phyloP scores from a whole-genome alignment of 2,113 vertebrate species.

The Callaeas wilsoni region DNA sequence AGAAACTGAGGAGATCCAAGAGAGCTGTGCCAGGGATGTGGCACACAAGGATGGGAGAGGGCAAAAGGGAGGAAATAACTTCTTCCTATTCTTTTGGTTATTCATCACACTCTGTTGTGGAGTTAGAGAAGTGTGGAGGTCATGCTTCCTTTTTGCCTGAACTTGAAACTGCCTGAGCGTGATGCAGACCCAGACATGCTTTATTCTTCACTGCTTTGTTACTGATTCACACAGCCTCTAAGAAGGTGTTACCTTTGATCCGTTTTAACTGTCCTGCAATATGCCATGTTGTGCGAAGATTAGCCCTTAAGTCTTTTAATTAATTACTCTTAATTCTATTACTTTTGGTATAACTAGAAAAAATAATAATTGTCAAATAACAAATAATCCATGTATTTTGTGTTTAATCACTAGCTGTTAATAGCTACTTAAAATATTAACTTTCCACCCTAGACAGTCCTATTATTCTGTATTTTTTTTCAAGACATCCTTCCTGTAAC shows the following conservation, averaged over 20 bases:
- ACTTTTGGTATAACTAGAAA: not conserved
- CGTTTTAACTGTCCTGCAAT: not conserved
- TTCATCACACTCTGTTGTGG: not conserved
- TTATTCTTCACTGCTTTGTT: not conserved
- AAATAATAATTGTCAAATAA: not conserved
- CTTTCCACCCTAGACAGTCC: not conserved
- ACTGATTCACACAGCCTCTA: not conserved
- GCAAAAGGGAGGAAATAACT: not conserved
- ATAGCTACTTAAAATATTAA: conserved; percentile 39
- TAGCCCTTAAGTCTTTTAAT: not conserved
- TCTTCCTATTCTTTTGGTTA: not conserved
- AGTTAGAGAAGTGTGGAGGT: not conserved
- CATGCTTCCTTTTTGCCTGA: not conserved
- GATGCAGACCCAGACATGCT: not conserved
- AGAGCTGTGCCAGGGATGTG: not conserved
- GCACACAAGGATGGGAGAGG: not conserved
- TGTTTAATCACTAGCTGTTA: not conserved
- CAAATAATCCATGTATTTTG: not conserved
- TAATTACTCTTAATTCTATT: conserved; percentile 24
- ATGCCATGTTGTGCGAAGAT: not conserved
- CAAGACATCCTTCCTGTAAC: not conserved
- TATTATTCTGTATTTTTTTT: not conserved
- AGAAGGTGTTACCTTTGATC: not conserved
- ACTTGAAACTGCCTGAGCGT: not conserved
- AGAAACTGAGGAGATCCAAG: not conserved